Conservation (phyloP, 2,888 invertebrate species). For the Dasypogon diadema region DNA sequence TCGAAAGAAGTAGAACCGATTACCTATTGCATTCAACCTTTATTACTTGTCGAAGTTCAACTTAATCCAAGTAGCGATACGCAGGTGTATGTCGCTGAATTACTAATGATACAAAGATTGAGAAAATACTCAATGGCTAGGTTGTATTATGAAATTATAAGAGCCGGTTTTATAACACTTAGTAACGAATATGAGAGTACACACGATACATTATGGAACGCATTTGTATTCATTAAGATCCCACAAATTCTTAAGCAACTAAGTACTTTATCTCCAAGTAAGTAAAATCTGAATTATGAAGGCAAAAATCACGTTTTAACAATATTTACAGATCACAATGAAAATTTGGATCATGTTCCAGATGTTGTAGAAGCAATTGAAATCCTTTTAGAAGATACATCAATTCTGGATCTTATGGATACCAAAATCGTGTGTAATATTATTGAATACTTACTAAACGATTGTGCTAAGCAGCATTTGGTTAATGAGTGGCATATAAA, state of each 20-base stretch:
- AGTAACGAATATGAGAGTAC: slow-evolving; percentile 86
- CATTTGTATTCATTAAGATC: slow-evolving; percentile 92
- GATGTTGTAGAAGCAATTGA: slow-evolving; percentile 88
- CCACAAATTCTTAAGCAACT: slow-evolving; percentile 83
- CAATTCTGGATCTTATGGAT: slow-evolving; percentile 89
- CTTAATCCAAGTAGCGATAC: slow-evolving; percentile 88
- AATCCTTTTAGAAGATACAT: slow-evolving; percentile 84
- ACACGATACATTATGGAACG: slow-evolving; percentile 92
- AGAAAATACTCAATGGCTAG: slow-evolving; percentile 85
- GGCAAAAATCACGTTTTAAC: no score
- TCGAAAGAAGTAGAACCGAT: slow-evolving; percentile 74
- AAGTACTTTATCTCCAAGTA: slow-evolving; percentile 72
- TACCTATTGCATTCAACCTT: slow-evolving; percentile 81
- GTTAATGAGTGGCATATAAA: slow-evolving; percentile 83
- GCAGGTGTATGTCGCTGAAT: slow-evolving; percentile 82
- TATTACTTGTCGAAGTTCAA: slow-evolving; percentile 86
- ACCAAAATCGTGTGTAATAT: slow-evolving; percentile 90
- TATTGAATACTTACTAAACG: slow-evolving; percentile 84
- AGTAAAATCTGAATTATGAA: slow-evolving; percentile 57
- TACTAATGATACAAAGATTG: slow-evolving; percentile 85
- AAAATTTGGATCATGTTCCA: slow-evolving; percentile 76
- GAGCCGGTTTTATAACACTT: slow-evolving; percentile 90
- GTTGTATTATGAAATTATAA: slow-evolving; percentile 88
- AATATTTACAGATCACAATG: slow-evolving; percentile 62
- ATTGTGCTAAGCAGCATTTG: slow-evolving; percentile 82